A percentile compares a stretch with the other conserved stretches of the same genome.
Conservation (phyloP, 2,888 invertebrate species). For the Andrena praecox region DNA sequence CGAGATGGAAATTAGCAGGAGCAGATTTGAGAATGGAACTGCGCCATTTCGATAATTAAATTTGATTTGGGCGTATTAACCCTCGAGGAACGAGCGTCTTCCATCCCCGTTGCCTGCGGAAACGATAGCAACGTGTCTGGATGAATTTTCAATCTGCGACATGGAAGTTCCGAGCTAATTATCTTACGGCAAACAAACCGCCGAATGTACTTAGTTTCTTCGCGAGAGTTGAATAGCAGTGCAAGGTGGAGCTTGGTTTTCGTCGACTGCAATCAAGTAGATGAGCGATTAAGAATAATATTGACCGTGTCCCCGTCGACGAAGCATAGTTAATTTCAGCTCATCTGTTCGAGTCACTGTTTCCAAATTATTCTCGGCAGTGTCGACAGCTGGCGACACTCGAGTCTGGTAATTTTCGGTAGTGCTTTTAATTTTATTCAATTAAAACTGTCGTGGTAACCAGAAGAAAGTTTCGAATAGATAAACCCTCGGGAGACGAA, state of each 20-base stretch:
- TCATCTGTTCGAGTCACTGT: background rate
- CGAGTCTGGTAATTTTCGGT: background rate
- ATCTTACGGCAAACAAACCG: conserved; percentile 37
- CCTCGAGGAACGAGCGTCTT: conserved; percentile 4
- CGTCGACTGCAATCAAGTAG: conserved; percentile 18
- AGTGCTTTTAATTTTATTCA: background rate
- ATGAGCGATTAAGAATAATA: conserved; percentile 39
- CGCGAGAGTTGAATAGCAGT: background rate
- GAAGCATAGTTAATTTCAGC: conserved; percentile 16
- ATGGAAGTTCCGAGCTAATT: conserved; percentile 50
- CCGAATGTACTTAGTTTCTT: conserved; percentile 13
- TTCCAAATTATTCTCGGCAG: background rate
- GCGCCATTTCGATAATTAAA: conserved; percentile 53
- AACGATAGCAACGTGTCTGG: conserved; percentile 16
- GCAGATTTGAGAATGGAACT: background rate
- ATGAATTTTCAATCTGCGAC: conserved; percentile 30
- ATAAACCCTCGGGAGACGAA: no score
- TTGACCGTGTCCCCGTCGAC: conserved; percentile 29
- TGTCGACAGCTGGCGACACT: background rate
- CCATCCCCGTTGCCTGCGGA: background rate
- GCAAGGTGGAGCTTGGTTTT: conserved; percentile 4
- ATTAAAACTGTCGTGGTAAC: background rate
- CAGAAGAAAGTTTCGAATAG: no score
- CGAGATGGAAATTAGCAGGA: conserved; percentile 34
- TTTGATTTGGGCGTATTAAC: conserved; percentile 40